These are phyloP conservation scores for Venturia canescens DNA, from an alignment of 1,140 invertebrate genomes.

Conservation along the genomic window DNA sequence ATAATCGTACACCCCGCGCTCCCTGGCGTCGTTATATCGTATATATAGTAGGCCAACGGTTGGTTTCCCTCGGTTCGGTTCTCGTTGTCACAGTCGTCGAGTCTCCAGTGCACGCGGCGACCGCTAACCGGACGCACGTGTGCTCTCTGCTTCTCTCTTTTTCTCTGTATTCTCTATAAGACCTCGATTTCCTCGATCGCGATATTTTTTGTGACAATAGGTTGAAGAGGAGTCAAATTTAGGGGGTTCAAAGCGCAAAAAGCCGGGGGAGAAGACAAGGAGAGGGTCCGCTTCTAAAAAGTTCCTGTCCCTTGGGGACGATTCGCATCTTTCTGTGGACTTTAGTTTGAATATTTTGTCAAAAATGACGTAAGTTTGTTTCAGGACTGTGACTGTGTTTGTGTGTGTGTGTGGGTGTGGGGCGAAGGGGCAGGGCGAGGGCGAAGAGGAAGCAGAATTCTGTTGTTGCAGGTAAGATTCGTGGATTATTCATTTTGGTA, in stretches of 20 bases:
- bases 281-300: not conserved
- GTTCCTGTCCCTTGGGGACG: too few species aligned
- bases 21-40: not conserved
- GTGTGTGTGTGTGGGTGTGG: conserved; percentile 19
- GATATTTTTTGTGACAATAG: not conserved
- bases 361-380: not conserved
- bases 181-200: not conserved
- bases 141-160: conserved; percentile 17
- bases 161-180: not conserved
- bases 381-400: not conserved
- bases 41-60: not conserved
- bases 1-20: conserved; percentile 1
- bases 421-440: not conserved
- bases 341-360: not conserved
- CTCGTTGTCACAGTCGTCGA: conserved; percentile 56
- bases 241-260: not conserved
- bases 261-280: not conserved
- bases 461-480: not conserved
- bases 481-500: too few species aligned
- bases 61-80: conserved; percentile 32
- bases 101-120: conserved; percentile 72
- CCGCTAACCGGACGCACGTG: conserved; percentile 64
- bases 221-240: not conserved
- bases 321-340: too few species aligned
- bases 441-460: not conserved